Evolutionary conservation across 2,888 invertebrate species (phyloP).

Genomic region (Drosophila greeni): DNA sequence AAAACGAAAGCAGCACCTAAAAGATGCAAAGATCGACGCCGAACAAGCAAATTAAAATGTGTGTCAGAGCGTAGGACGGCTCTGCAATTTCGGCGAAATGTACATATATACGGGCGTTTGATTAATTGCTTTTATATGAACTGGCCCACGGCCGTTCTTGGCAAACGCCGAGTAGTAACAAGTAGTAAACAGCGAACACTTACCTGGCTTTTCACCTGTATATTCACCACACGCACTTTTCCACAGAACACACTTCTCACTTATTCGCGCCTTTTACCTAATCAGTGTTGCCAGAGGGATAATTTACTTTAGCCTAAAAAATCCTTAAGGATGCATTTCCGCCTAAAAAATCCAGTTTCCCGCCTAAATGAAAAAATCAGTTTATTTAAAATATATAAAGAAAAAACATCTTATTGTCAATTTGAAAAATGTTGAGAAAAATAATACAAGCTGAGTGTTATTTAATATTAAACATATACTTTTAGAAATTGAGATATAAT

Average conservation of each 20-base stretch:
- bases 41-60: constrained; percentile 50
- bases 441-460: too few relatives aligned
- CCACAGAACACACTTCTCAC: not conserved
- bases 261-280: constrained; percentile 6
- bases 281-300: too few relatives aligned
- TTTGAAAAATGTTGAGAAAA: too few relatives aligned
- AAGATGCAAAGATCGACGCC: constrained; percentile 9
- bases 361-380: too few relatives aligned
- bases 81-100: constrained; percentile 40
- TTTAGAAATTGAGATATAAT: too few relatives aligned
- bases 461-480: too few relatives aligned
- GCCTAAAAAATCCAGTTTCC: too few relatives aligned
- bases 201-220: not conserved
- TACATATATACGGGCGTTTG: constrained; percentile 54
- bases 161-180: not conserved
- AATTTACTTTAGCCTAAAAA: too few relatives aligned
- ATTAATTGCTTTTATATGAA: constrained; percentile 50
- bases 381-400: too few relatives aligned
- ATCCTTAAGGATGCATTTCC: too few relatives aligned
- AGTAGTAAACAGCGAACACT: constrained; percentile 16
- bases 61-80: constrained; percentile 53
- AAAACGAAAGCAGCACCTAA: constrained; percentile 15
- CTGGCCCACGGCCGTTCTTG: not conserved
- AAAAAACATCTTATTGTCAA: too few relatives aligned
- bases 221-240: not conserved